Percentiles rank a stretch among this genome's conserved stretches.
phyloP scores from a whole-genome alignment of 2,113 vertebrate species.

The Acanthochromis polyacanthus region DNA sequence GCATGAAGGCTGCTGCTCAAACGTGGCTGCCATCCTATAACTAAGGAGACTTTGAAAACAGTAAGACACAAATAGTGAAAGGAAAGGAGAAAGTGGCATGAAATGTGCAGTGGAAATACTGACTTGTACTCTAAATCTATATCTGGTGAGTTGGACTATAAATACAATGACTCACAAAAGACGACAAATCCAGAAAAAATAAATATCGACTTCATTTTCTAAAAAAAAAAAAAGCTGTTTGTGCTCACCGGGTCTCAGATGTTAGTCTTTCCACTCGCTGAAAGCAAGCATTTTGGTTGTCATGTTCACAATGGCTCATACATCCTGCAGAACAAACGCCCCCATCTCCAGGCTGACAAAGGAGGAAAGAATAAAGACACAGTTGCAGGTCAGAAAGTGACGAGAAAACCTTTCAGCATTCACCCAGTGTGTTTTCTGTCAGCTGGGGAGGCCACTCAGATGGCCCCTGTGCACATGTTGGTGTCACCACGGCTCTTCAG shows the following conservation, averaged over 20 bases:
- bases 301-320: conserved; percentile 88
- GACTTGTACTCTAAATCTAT: too few relatives aligned
- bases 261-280: conserved; percentile 84
- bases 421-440: not conserved
- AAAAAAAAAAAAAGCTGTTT: not conserved
- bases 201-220: too few relatives aligned
- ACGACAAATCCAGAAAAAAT: too few relatives aligned
- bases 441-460: conserved; percentile 54
- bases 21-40: too few relatives aligned
- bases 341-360: conserved; percentile 80
- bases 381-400: not conserved
- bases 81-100: too few relatives aligned
- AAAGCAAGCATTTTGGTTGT: conserved; percentile 80
- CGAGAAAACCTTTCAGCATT: not conserved
- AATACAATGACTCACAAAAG: too few relatives aligned
- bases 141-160: too few relatives aligned
- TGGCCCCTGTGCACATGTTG: conserved; percentile 72
- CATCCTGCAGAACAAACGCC: conserved; percentile 88
- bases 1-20: too few relatives aligned
- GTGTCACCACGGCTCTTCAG: conserved; percentile 67
- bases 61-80: too few relatives aligned
- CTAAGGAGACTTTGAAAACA: too few relatives aligned
- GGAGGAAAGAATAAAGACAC: not conserved
- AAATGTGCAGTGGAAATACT: too few relatives aligned
- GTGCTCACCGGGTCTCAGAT: conserved; percentile 87